Base-by-base conservation (phyloP, 2,797 vertebrate species). In the Mormyrops boulengeri region DNA sequence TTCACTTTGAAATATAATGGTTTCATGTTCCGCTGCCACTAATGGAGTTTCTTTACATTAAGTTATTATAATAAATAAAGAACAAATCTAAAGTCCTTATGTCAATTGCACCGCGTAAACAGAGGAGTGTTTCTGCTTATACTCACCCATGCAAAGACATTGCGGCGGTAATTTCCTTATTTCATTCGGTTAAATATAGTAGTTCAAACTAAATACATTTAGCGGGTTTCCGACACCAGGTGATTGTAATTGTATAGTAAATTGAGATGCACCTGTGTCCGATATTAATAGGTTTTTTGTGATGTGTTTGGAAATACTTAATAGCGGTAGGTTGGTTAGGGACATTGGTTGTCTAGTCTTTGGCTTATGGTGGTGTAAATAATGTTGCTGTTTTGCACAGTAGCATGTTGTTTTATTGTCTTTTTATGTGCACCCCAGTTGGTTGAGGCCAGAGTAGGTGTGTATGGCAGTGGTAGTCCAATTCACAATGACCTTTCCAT, bases 341-440 rank as follows among this genome's bases (percentile, higher is more conserved):
- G 73, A 44, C 2, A 69, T 44, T 80, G 26, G 14, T 44, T 44
- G 34, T 12, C 73, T 80, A 38, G 38, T 44, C 73, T 88, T 52
- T 62, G 57, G 53, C 0, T 3, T 44, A 60, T 26, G 2, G 89
- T 41, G 92, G 62, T 44, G 84, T 19, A 57, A 55, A 17, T 91
- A 6, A 41, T 73, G 85, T 92, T 90, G 89, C 80, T 93, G 44
- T 86, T 94, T 4, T 90, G 87, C 90, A 47, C 66, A 0, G 8
- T 90, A 84, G 44, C 91, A 11, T 8, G 60, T 2, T 88, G 9
- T 9, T 50, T 77, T 55, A 19, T 4, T n/a, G 69, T n/a, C 7
- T 87, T 91, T 4, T 11, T 62, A 6, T 73, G 26, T 26, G 60
- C 69, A 26, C 53, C 34, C n/a, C 44, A 88, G 38, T 88, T 47